Evolutionary conservation across 2,797 vertebrate species (phyloP), one percentile per base, ranked within the genome.

Genomic region (Schizopygopsis pylzovi): DNA sequence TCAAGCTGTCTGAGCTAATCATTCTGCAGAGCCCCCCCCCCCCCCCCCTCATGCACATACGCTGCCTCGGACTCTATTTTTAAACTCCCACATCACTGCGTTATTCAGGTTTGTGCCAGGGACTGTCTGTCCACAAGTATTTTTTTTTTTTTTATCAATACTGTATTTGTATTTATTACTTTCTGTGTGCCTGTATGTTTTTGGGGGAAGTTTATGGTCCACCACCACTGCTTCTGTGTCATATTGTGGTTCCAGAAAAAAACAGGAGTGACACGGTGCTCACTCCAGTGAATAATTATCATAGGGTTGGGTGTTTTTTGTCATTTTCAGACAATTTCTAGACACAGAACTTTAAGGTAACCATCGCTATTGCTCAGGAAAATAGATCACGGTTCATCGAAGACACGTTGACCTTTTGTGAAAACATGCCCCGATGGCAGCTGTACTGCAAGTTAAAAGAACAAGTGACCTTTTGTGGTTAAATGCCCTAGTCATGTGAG

Each of bases 1-100:
- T 49, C 47, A 37, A 78, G n/a, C 83, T 78, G 73, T 84, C 83
- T 54, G 37, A 84, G 63, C 47, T 54, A 28, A 78, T 84, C 83
- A 78, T 68, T 67, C 61, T 56, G 63, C 71, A 84, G 47, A 84
- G 8, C 47, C 39, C 47, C 81, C 25, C 25, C 25, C 25, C 25
- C 28, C 28, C 28, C 28, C 28, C 41, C 41, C 25, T 4, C 72
- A 22, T 37, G 28, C 16, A 16, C 16, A 22, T 54, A 54, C 13
- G 4, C 65, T 80, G 79, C 18, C 61, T 37, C 3, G 20, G 18
- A 82, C 16, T 61, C 70, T 83, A 82, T 82, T 72, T 82, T 47
- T 72, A 73, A 56, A 47, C 54, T 56, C 8, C 49, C 15, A 41
- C 67, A 54, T 70, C 49, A 56, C 37, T 81, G 33, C 15, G 1